A percentile compares a stretch with the other conserved stretches of the same genome.
phyloP scores from a whole-genome alignment of 2,113 vertebrate genomes.

The Pleuronectes platessa region DNA sequence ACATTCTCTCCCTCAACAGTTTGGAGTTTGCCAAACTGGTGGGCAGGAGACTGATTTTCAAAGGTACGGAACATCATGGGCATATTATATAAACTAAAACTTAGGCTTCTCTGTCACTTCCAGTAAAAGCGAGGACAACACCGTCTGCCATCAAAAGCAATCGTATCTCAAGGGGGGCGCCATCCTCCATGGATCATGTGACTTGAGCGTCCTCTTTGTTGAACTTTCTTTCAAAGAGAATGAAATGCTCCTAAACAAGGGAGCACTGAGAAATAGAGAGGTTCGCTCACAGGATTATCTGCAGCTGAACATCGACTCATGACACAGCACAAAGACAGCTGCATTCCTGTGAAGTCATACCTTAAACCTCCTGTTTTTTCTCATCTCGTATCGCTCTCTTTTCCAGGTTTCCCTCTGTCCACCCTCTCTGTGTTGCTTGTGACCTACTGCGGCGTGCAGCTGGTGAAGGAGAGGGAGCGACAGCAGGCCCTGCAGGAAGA shows the following conservation, averaged over 20 bases:
- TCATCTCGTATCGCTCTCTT: not conserved
- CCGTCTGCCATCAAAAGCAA: slow-evolving; percentile 8
- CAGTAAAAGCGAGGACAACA: slow-evolving; percentile 2
- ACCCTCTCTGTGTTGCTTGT: slow-evolving; percentile 90
- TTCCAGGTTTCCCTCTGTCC: slow-evolving; percentile 91
- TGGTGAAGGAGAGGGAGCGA: slow-evolving; percentile 94
- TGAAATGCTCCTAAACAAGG: slow-evolving; percentile 4
- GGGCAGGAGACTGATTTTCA: slow-evolving; percentile 86
- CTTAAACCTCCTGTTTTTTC: not conserved
- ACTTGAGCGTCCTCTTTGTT: not conserved
- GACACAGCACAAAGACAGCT: not conserved
- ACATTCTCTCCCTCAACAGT: slow-evolving; percentile 93
- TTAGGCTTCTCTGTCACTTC: not conserved
- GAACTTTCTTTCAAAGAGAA: not conserved
- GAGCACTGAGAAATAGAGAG: not conserved
- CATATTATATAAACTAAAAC: not conserved
- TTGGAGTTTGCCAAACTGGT: slow-evolving; percentile 93
- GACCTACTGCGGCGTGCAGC: slow-evolving; percentile 97
- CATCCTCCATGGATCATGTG: slow-evolving; percentile 20
- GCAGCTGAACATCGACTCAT: not conserved
- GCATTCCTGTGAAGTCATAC: slow-evolving; percentile 3
- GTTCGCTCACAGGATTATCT: slow-evolving; percentile 18
- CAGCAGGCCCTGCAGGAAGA: slow-evolving; percentile 85
- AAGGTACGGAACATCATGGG: slow-evolving; percentile 69
- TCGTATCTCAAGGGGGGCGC: not conserved